phyloP scores from a whole-genome alignment of 2,888 invertebrate genomes.

The Phengaris arion region DNA sequence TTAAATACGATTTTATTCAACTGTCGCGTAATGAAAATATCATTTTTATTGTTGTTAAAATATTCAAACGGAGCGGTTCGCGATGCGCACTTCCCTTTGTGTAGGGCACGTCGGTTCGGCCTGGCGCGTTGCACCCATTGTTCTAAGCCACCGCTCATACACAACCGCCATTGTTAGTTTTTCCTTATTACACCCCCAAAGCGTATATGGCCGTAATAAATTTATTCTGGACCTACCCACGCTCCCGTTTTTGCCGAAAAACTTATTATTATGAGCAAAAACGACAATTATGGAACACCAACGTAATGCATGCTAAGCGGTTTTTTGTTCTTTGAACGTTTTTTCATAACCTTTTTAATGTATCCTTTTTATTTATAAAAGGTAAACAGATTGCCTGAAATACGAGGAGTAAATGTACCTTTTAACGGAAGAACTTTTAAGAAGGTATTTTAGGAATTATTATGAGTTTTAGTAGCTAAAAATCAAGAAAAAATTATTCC shows the following conservation, averaged over 20 bases:
- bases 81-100: constrained; percentile 29
- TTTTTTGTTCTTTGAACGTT: constrained; percentile 30
- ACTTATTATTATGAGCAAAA: constrained; percentile 39
- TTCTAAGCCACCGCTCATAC: constrained; percentile 39
- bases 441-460: neutral
- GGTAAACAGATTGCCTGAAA: constrained; percentile 19
- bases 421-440: neutral
- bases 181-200: constrained; percentile 39
- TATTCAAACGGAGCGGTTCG: constrained; percentile 29
- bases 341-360: constrained; percentile 28
- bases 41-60: constrained; percentile 29
- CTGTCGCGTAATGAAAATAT: constrained; percentile 21
- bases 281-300: constrained; percentile 36
- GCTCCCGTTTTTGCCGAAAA: constrained; percentile 37
- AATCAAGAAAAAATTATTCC: neutral
- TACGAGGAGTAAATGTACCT: neutral
- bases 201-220: constrained; percentile 41
- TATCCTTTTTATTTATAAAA: constrained; percentile 25
- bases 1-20: constrained; percentile 7
- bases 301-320: constrained; percentile 33
- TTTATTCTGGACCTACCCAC: constrained; percentile 38
- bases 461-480: neutral
- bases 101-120: constrained; percentile 15
- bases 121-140: constrained; percentile 37
- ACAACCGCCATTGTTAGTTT: constrained; percentile 41